Conservation (phyloP, 2,888 invertebrate species). For the Ariolimax columbianus region DNA sequence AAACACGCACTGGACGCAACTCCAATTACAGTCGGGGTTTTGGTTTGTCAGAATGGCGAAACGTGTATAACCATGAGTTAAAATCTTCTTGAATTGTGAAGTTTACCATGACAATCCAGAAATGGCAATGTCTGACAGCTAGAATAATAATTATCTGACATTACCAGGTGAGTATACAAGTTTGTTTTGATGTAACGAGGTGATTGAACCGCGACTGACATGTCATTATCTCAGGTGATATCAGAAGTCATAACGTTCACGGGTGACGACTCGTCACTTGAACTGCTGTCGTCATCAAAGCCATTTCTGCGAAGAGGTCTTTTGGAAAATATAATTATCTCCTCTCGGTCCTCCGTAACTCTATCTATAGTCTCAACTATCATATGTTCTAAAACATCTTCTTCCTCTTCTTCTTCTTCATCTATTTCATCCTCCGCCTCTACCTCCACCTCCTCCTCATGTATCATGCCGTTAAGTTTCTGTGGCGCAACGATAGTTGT, state of each 20-base stretch:
- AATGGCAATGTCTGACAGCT: no score
- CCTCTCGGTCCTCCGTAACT: not conserved
- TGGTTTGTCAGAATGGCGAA: no score
- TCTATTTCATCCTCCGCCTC: conserved; percentile 11
- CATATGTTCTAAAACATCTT: conserved; percentile 5
- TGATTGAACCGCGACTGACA: not conserved
- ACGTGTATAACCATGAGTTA: no score
- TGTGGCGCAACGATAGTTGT: not conserved
- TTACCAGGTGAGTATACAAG: no score
- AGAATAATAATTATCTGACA: no score
- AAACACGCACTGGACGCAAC: no score
- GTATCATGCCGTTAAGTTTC: not conserved
- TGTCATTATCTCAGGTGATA: conserved; percentile 30
- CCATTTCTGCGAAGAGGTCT: not conserved
- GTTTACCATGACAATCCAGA: no score
- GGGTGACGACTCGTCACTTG: conserved; percentile 39
- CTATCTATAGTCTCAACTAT: conserved; percentile 3
- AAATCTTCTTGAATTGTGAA: no score
- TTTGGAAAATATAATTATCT: not conserved
- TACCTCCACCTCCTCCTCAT: conserved; percentile 8
- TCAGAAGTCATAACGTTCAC: conserved; percentile 24
- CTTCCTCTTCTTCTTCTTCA: conserved; percentile 22
- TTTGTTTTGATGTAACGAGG: no score
- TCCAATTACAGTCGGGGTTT: no score
- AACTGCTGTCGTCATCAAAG: conserved; percentile 6